Conservation (phyloP, 2,888 invertebrate species). For the Troides aeacus region DNA sequence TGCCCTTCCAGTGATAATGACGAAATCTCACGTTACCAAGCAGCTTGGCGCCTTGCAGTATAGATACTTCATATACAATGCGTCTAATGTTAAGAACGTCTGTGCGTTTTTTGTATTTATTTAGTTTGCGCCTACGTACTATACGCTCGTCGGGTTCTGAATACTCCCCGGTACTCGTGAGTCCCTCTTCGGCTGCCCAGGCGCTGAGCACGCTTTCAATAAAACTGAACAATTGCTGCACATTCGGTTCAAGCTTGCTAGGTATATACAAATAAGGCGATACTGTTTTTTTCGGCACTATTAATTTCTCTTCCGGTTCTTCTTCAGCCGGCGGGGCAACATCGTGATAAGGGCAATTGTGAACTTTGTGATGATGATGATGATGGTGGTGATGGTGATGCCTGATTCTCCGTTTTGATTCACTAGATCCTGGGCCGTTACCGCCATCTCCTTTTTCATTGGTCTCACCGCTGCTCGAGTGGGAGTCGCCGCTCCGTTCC, state of each 20-base stretch:
- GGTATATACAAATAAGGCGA: conserved; percentile 77
- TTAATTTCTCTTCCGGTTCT: conserved; percentile 57
- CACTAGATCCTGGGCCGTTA: conserved; percentile 48
- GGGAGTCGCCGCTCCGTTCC: conserved; percentile 71
- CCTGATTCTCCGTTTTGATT: conserved; percentile 59
- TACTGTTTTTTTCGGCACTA: conserved; percentile 69
- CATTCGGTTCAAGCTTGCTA: conserved; percentile 85
- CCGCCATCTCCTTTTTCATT: conserved; percentile 63
- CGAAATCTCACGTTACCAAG: conserved; percentile 85
- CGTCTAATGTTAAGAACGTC: conserved; percentile 84
- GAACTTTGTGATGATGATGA: conserved; percentile 67
- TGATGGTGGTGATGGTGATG: conserved; percentile 71
- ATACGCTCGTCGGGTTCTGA: conserved; percentile 86
- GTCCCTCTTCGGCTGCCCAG: conserved; percentile 87
- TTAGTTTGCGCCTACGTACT: conserved; percentile 79
- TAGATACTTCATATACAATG: conserved; percentile 85
- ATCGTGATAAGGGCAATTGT: conserved; percentile 72
- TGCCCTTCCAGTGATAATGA: conserved; percentile 92
- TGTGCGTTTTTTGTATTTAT: conserved; percentile 82
- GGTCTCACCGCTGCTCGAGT: conserved; percentile 73
- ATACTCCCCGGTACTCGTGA: conserved; percentile 86
- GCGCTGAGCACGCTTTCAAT: conserved; percentile 89
- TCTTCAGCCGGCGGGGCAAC: conserved; percentile 59
- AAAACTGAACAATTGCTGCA: conserved; percentile 89
- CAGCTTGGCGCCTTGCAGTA: conserved; percentile 82